These are phyloP conservation scores for Natator depressus DNA, from an alignment of 2,113 vertebrate species.

Conservation along the genomic window DNA sequence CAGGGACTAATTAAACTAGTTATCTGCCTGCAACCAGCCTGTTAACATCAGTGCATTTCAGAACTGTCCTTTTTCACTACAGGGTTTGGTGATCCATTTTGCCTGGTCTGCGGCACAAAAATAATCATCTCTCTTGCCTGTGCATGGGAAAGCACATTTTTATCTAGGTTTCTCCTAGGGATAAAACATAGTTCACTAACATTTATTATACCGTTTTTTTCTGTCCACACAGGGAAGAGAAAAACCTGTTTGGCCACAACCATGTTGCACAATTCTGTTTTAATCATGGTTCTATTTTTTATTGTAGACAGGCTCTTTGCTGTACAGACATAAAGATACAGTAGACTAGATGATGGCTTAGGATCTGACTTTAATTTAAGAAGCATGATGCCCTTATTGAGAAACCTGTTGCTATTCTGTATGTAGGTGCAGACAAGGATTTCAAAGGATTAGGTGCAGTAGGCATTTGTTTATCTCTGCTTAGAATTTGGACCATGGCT, in stretches of 20 bases:
- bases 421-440: not conserved
- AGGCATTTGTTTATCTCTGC: not conserved
- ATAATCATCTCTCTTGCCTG: not conserved
- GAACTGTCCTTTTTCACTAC: not conserved
- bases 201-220: not conserved
- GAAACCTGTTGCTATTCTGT: not conserved
- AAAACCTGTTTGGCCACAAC: not conserved
- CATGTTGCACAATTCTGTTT: not conserved
- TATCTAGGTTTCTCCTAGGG: not conserved
- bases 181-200: fast-evolving
- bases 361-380: not conserved
- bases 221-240: not conserved
- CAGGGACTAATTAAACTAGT: not conserved
- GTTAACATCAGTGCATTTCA: not conserved
- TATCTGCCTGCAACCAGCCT: not conserved
- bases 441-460: not conserved
- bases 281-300: not conserved
- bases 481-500: not conserved
- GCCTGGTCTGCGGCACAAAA: not conserved
- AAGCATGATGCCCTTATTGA: not conserved
- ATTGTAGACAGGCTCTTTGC: not conserved
- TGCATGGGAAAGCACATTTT: not conserved
- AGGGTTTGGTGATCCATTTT: not conserved
- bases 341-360: not conserved
- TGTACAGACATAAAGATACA: not conserved